Base-by-base conservation (phyloP, 2,113 vertebrate genomes). In the Apistogramma diplotaenia region DNA sequence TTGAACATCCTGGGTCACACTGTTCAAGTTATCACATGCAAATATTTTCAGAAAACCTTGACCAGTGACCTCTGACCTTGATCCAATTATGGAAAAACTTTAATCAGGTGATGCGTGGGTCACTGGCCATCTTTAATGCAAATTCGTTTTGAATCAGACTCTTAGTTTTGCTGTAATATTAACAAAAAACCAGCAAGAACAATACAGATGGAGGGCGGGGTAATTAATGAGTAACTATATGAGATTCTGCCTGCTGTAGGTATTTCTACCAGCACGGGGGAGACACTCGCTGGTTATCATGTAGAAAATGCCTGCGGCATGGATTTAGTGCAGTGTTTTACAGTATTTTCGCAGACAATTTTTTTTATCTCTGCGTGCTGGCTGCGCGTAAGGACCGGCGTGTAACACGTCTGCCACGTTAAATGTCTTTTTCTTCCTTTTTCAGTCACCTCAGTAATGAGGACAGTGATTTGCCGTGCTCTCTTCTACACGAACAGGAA, bases 401-500 rank as follows among this genome's bases (percentile, higher is more conserved):
- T 74, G 56, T 51, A 2, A 56, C 82, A 15, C 2, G 55, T 67
- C 43, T 18, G 4, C 33, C 15, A 31, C 2, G 10, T 16, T 58
- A 27, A 43, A 21, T 74, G 35, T 46, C 23, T 5, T 72, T 35
- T 27, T 78, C 37, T 51, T 75, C 12, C n/a, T 70, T 65, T 77
- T 78, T n/a, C 31, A 8, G 18, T 67, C 23, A 43, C 13, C 5
- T 71, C 56, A 78, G 57, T 21, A 61, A 53, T 62, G 6, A 76
- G 37, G 16, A 61, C 76, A 12, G 59, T 46, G 53, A 21, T 87
- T 79, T 83, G 27, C 67, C 71, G 58, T 37, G 31, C 25, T 67
- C 8, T 76, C 21, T 56, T 87, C 82, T 51, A 76, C 60, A 6
- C 74, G 76, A 82, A 89, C 90, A 89, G 81, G 85, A 91, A 84